Conservation (phyloP, 1,140 invertebrate genomes). For the Dryas iulia region DNA sequence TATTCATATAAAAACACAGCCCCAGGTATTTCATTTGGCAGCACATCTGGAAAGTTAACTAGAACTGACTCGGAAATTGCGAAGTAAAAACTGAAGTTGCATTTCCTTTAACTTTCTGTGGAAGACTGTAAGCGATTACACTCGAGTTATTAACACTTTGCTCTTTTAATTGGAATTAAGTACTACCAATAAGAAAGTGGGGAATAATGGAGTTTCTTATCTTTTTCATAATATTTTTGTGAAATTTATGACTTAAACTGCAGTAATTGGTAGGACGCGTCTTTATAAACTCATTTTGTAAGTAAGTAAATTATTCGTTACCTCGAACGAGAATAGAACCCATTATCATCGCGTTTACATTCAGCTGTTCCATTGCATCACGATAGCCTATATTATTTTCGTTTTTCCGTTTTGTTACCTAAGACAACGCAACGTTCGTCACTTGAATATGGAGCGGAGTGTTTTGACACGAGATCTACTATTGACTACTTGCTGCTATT, state of each 20-base stretch:
- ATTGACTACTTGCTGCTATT: too few species aligned
- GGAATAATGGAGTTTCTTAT: background rate
- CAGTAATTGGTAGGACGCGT: background rate
- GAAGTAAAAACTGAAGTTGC: slow-evolving; percentile 1
- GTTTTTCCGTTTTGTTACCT: too few species aligned
- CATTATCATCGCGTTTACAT: too few species aligned
- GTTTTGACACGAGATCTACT: too few species aligned
- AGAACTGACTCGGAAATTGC: background rate
- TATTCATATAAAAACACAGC: background rate
- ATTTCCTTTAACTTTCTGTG: slow-evolving; percentile 1
- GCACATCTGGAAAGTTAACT: background rate
- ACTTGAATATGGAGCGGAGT: too few species aligned
- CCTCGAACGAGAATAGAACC: too few species aligned
- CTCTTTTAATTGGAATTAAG: slow-evolving; percentile 2
- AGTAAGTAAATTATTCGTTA: too few species aligned
- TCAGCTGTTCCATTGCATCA: too few species aligned
- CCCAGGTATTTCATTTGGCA: slow-evolving; percentile 1
- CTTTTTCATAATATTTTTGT: background rate
- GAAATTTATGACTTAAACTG: background rate
- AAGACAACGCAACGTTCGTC: too few species aligned
- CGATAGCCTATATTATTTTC: too few species aligned
- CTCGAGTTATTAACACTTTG: slow-evolving; percentile 2
- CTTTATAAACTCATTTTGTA: too few species aligned
- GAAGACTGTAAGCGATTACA: slow-evolving; percentile 3
- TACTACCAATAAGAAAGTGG: background rate